phyloP scores from a whole-genome alignment of 2,888 invertebrate genomes.

The Meliscaeva auricollis region DNA sequence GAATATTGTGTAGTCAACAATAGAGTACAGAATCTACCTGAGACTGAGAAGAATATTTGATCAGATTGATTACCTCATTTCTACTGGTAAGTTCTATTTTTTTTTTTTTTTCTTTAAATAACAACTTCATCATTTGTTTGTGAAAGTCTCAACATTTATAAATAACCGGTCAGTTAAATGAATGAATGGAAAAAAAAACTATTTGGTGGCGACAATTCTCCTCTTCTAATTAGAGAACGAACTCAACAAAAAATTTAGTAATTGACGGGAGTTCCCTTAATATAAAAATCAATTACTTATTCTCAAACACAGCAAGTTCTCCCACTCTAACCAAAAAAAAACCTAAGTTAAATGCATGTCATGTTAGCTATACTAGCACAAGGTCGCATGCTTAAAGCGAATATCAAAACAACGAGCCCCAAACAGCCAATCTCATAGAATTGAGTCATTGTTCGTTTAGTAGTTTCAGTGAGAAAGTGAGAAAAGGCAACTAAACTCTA shows the following conservation, averaged over 20 bases:
- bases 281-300: conserved; percentile 1
- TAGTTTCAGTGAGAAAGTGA: conserved; percentile 18
- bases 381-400: conserved; percentile 59
- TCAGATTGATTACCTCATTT: conserved; percentile 16
- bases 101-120: background rate
- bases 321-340: background rate
- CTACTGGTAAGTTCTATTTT: background rate
- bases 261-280: background rate
- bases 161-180: background rate
- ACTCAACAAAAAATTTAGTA: background rate
- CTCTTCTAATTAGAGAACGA: background rate
- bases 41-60: background rate
- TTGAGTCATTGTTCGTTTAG: conserved; percentile 56
- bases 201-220: too few species aligned
- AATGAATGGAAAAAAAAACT: background rate
- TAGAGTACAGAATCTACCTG: background rate
- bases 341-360: conserved; percentile 21
- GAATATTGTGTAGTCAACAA: background rate
- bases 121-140: background rate
- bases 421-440: background rate
- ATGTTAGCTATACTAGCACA: conserved; percentile 39
- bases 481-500: conserved; percentile 17
- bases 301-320: background rate
- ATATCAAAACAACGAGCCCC: conserved; percentile 26
- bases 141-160: conserved; percentile 8